These are phyloP conservation scores for Bambusicola thoracicus DNA, from an alignment of 2,113 vertebrate genomes.

Conservation along the genomic window DNA sequence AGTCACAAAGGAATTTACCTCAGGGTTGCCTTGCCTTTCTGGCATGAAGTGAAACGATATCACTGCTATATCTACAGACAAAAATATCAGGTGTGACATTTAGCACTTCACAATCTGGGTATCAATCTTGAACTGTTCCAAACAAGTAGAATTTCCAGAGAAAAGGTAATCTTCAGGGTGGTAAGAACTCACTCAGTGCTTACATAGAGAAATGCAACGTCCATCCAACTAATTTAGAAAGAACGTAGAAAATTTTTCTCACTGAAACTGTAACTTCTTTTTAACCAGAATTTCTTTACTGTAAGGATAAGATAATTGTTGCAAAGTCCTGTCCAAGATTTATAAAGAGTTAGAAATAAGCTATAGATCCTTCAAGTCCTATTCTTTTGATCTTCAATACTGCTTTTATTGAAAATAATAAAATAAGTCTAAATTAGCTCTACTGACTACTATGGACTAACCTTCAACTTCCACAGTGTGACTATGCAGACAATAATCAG, in stretches of 20 bases:
- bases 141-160: not conserved
- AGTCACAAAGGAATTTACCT: not conserved
- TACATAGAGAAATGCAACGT: not conserved
- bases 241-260: not conserved
- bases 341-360: not conserved
- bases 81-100: not conserved
- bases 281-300: not conserved
- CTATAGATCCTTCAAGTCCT: not conserved
- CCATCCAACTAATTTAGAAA: not conserved
- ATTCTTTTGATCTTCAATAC: not conserved
- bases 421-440: not conserved
- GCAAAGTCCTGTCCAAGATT: not conserved
- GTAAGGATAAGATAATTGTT: not conserved
- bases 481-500: not conserved
- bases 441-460: not conserved
- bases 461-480: not conserved
- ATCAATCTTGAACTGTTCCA: not conserved
- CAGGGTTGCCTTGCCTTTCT: not conserved
- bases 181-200: conserved; percentile 29
- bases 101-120: not conserved
- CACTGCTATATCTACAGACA: not conserved
- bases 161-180: conserved; percentile 5
- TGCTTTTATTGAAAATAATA: not conserved
- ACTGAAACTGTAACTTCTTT: not conserved
- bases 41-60: not conserved